Base-by-base conservation (phyloP, 2,888 invertebrate genomes). In the Smittia sp. region DNA sequence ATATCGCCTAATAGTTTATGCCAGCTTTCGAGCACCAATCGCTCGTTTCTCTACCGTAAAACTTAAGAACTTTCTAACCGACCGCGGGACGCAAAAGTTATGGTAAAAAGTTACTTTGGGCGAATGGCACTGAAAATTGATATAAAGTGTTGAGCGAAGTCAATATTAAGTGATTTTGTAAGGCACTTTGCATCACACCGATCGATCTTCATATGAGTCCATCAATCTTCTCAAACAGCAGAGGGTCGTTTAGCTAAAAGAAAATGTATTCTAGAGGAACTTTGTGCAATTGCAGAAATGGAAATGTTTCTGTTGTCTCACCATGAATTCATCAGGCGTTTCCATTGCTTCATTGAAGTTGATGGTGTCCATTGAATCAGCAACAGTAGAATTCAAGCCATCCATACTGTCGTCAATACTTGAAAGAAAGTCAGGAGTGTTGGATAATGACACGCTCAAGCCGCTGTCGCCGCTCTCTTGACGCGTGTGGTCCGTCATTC, bases 381-480 rank as follows among this genome's bases (percentile, higher is more conserved):
- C 62, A 9, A 73, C 73, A 24, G 38, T 41, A 67, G 41, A 65
- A 82, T 91, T 92, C 78, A 90, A 89, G 78, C 91, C 91, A 80
- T 93, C 93, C 93, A 94, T 93, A 79, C 91, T 91, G 80, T 95
- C 95, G 80, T 95, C 95, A 85, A 94, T 93, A 79, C 91, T 90
- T 75, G 91, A 87, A 77, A 96, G 88, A 85, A 95, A 95, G 84
- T 95, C 96, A 3, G 96, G 94, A 74, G 96, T 95, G 82, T 93
- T 92, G 65, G 94, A 93, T 85, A 95, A 88, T 75, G 94, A 93
- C 84, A 96, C 91, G 79, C 96, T 96, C 75, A 96, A 86, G 72
- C 97, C 97, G 82, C 94, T 95, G 83, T 97, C 96, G 11, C 94
- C 94, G 11, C 95, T 95, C 83, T 96, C 96, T 83, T 97, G 96